Conservation (phyloP, 1,140 invertebrate genomes). For the Samia ricini region DNA sequence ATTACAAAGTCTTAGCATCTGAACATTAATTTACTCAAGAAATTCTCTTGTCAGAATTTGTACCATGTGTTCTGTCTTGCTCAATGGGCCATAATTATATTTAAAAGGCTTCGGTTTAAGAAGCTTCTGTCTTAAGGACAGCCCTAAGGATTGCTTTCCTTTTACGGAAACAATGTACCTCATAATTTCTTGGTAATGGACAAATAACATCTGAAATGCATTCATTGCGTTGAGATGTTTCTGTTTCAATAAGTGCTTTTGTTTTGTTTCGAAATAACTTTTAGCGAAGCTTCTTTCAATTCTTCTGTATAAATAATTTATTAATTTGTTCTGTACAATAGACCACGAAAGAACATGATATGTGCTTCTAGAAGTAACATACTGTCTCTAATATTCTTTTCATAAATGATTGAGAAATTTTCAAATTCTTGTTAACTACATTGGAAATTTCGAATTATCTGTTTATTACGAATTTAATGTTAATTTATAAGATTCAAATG, state of each 20-base stretch:
- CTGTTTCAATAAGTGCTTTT: neutral
- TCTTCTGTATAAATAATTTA: no score
- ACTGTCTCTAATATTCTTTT: no score
- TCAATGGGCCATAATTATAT: slow-evolving; percentile 33
- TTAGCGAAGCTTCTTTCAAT: neutral
- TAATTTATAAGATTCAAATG: no score
- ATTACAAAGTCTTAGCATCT: slow-evolving; percentile 1
- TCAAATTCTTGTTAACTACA: no score
- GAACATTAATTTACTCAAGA: slow-evolving; percentile 45
- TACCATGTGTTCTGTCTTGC: slow-evolving; percentile 29
- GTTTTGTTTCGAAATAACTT: neutral
- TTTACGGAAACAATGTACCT: slow-evolving; percentile 19
- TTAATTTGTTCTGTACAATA: no score
- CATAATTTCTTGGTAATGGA: slow-evolving; percentile 28
- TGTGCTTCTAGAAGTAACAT: no score
- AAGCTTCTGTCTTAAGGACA: slow-evolving; percentile 20
- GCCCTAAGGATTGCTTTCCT: slow-evolving; percentile 9
- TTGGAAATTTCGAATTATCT: no score
- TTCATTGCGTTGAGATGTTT: neutral
- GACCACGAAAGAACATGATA: no score
- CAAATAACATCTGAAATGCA: slow-evolving; percentile 18
- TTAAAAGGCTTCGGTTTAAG: slow-evolving; percentile 22
- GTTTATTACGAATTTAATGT: no score
- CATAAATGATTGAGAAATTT: no score
- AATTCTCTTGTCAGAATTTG: slow-evolving; percentile 35